These are phyloP conservation scores for Atopsyche davidsoni DNA, from an alignment of 1,140 invertebrate species.

Conservation along the genomic window DNA sequence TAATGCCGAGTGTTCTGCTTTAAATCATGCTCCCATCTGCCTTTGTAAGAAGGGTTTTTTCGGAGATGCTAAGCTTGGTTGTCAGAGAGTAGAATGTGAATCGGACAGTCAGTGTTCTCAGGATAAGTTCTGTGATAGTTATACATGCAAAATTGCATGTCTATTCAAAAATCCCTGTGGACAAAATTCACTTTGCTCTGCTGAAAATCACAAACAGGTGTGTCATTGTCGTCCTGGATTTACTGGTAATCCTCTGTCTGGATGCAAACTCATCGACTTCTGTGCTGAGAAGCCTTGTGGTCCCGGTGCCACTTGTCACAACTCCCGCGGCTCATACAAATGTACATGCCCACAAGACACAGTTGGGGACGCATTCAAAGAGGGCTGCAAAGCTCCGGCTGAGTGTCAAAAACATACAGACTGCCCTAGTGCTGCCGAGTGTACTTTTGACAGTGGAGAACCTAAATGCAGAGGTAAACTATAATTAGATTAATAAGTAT, in stretches of 20 bases:
- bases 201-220: conserved; percentile 65
- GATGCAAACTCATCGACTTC: conserved; percentile 71
- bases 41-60: conserved; percentile 70
- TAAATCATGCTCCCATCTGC: conserved; percentile 67
- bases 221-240: conserved; percentile 84
- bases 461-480: conserved; percentile 64
- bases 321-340: conserved; percentile 72
- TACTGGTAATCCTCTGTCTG: conserved; percentile 65
- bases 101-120: conserved; percentile 65
- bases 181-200: conserved; percentile 74
- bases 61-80: conserved; percentile 71
- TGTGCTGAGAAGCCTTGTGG: conserved; percentile 75
- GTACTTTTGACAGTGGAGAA: conserved; percentile 58
- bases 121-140: conserved; percentile 73
- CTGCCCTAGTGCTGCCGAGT: conserved; percentile 71
- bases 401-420: conserved; percentile 72
- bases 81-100: conserved; percentile 70
- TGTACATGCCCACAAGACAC: conserved; percentile 71
- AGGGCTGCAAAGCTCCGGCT: conserved; percentile 68
- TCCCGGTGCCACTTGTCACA: conserved; percentile 75
- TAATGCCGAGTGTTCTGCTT: conserved; percentile 69
- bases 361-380: conserved; percentile 75
- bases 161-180: conserved; percentile 73
- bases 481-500: conserved; percentile 9
- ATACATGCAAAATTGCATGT: conserved; percentile 80